These are phyloP conservation scores for Platycnemis pennipes DNA, from an alignment of 2,888 invertebrate genomes.

Conservation along the genomic window DNA sequence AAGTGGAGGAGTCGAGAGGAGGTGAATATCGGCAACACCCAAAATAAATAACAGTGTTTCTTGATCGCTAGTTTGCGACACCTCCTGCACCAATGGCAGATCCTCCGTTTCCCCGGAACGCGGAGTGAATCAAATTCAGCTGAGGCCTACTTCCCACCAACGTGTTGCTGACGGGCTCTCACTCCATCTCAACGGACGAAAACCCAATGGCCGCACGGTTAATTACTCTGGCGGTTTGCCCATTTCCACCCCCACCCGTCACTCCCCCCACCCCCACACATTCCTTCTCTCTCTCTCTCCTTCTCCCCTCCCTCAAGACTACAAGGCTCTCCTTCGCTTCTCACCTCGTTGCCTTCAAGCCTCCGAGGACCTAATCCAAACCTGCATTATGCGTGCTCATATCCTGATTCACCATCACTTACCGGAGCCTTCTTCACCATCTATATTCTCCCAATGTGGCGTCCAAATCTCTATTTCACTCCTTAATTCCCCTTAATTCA, in stretches of 20 bases:
- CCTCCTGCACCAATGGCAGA: not conserved
- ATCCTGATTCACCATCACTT: no score
- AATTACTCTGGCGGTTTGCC: slow-evolving; percentile 43
- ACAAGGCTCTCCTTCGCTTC: no score
- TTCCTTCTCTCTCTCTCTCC: not conserved
- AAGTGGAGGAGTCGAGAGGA: not conserved
- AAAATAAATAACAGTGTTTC: slow-evolving; percentile 28
- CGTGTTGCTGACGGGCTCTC: slow-evolving; percentile 43
- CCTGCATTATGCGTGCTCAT: no score
- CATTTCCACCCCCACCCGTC: not conserved
- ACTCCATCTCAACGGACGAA: slow-evolving; percentile 53
- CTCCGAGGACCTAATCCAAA: no score
- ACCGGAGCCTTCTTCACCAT: no score
- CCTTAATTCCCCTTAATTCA: no score
- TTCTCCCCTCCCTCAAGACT: no score
- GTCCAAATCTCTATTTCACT: no score
- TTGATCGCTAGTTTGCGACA: not conserved
- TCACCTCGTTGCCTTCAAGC: no score
- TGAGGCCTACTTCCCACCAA: not conserved
- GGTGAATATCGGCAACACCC: no score
- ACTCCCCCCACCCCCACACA: not conserved
- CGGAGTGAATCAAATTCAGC: slow-evolving; percentile 1
- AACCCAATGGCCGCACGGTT: slow-evolving; percentile 56
- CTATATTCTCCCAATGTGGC: no score
- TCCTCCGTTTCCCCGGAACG: not conserved